phyloP scores from a whole-genome alignment of 2,113 vertebrate species.

The Artemisiospiza belli region DNA sequence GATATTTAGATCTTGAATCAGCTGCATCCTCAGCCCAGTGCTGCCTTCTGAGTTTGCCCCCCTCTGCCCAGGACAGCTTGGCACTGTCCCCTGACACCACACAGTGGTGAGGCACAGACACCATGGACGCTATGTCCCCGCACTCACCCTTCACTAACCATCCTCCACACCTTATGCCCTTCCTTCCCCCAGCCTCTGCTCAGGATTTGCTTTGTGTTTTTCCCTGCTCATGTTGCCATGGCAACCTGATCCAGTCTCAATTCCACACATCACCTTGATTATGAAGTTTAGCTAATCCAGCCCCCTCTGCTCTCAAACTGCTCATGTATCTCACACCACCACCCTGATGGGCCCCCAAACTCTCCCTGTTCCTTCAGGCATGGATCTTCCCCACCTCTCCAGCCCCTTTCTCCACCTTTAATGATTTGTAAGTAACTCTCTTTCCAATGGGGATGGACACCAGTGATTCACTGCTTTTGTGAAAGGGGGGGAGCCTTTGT shows the following conservation, averaged over 20 bases:
- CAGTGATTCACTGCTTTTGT: background rate
- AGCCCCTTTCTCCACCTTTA: background rate
- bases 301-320: background rate
- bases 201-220: background rate
- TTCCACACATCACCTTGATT: background rate
- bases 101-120: background rate
- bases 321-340: background rate
- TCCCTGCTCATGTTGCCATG: background rate
- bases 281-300: background rate
- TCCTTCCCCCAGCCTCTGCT: background rate
- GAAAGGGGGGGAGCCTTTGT: background rate
- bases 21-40: background rate
- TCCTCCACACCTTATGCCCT: background rate
- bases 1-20: background rate
- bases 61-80: background rate
- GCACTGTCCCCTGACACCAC: background rate
- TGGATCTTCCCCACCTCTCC: background rate
- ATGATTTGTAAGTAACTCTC: background rate
- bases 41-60: background rate
- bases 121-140: too few relatives aligned
- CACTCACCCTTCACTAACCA: background rate
- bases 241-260: background rate
- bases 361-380: background rate
- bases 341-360: background rate
- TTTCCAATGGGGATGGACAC: rapidly evolving